Evolutionary conservation across 53 echinoderm and acorn worm genomes (phyloP).

Genomic region (Stichopus horrens): DNA sequence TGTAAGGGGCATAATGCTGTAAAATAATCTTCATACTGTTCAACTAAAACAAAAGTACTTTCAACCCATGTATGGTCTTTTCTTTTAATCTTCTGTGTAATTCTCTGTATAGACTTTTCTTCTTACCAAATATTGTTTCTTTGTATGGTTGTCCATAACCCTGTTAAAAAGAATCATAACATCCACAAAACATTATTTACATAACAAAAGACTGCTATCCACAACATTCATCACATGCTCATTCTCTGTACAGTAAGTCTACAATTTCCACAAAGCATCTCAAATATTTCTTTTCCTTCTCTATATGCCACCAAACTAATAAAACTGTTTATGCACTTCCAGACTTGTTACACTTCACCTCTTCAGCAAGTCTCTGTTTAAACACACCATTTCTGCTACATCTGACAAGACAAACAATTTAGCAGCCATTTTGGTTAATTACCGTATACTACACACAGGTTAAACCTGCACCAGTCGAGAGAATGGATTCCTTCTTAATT

Average conservation of each 20-base stretch:
- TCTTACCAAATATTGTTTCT: not conserved
- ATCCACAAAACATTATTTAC: not conserved
- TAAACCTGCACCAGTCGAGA: too few relatives aligned
- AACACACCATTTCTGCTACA: too few relatives aligned
- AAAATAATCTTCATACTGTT: not conserved
- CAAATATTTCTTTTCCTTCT: not conserved
- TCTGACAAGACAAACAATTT: too few relatives aligned
- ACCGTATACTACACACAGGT: too few relatives aligned
- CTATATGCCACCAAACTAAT: too few relatives aligned
- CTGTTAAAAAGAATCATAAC: not conserved
- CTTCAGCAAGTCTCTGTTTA: too few relatives aligned
- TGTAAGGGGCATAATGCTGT: not conserved
- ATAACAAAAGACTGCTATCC: not conserved
- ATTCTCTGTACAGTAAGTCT: not conserved
- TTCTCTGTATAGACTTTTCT: conserved; percentile 15
- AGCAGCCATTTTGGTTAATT: too few relatives aligned
- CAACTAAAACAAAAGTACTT: not conserved
- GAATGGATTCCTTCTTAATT: too few relatives aligned
- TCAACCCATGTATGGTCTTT: not conserved
- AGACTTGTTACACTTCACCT: too few relatives aligned
- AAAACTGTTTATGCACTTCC: too few relatives aligned
- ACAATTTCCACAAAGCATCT: not conserved
- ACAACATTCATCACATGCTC: not conserved
- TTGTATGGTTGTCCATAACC: not conserved
- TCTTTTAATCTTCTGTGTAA: conserved; percentile 10